Base-by-base conservation (phyloP, 2,888 invertebrate genomes). In the Leucophenga maculata region DNA sequence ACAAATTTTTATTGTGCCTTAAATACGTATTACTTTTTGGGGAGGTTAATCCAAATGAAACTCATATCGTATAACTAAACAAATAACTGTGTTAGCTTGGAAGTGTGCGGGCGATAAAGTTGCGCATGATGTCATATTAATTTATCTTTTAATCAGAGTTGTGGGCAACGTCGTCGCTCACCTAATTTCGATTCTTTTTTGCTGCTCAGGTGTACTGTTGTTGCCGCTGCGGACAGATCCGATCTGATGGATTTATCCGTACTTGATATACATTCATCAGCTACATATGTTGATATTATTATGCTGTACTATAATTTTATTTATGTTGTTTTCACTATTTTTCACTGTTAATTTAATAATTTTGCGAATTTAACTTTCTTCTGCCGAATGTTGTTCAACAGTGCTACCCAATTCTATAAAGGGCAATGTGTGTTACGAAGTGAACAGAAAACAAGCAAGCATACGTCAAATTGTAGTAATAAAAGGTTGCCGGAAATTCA, bases 61-160 rank as follows among this genome's bases (percentile, higher is more conserved):
- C 54, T 54, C 13, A 60, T 44, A 60, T 60, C 57, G 31, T 39
- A 60, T 62, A 46, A 46, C 62, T 62, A 14, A 22, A 46, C 20
- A 48, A 64, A 64, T 64, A 64, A 54, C 8, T 39, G 8, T 39
- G 11, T 8, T 39, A 39, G 39, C 8, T 39, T 11, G 39, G 8
- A 11, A 11, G 8, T 39, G 39, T 6, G 39, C 39, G 3, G 39
- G 11, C 11, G 8, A 11, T 39, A 39, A 39, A 39, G 11, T 39
- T 39, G 39, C 39, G 39, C 39, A 64, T 64, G 62, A 64, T 64
- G 62, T 64, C 62, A 64, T 64, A 32, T 64, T 64, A 48, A 48
- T 64, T 48, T 64, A 48, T 48, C 62, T 46, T 48, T 64, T 64
- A 14, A 48, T 64, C 46, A 46, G 48, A 59, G 11, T 8, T 39